Base-by-base conservation (phyloP, 1,140 invertebrate species). In the Cydia fagiglandana region DNA sequence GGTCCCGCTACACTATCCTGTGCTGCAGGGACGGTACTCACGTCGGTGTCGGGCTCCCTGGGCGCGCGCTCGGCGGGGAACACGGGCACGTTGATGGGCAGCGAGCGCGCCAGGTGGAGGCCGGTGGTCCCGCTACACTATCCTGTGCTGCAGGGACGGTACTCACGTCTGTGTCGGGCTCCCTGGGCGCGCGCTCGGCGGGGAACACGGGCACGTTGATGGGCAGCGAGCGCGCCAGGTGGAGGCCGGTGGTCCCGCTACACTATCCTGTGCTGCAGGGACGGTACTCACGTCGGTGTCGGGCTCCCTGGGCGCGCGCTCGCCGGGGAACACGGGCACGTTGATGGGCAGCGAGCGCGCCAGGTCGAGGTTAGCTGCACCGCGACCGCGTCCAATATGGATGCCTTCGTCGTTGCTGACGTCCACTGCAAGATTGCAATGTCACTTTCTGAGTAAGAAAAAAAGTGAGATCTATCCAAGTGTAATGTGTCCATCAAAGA, bases 321-420 rank as follows among this genome's bases (percentile, higher is more conserved):
- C 85, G 20, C 83, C 81, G n/a, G 86, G 81, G 76, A 93, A 86
- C n/a, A 86, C 86, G 34, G 93, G 91, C 84, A 93, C 83, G 77
- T 83, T 88, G 75, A 93, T 90, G 15, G 93, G 93, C 41, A 93
- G 84, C 74, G 91, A 93, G 75, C 86, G 91, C 2, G 91, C 92
- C 34, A 93, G 83, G 73, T 90, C 86, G 0, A 77, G 75, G 5
- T 64, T 77, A 0, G 66, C 74, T 15, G 6, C 2, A 80, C 13
- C 87, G 85, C 13, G 80, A 73, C 61, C 73, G 17, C 80, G 78
- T 12, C 73, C 41, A 9, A 93, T 89, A 30, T 90, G 90, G 56
- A 92, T 92, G 68, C 91, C 91, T 77, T 93, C 93, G 78, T 92
- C 93, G 73, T 91, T 86, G 74, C 92, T 93, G 38, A 81, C 88